Evolutionary conservation across 2,797 vertebrate species (phyloP).

Genomic region (Helicolenus hilgendorfi): DNA sequence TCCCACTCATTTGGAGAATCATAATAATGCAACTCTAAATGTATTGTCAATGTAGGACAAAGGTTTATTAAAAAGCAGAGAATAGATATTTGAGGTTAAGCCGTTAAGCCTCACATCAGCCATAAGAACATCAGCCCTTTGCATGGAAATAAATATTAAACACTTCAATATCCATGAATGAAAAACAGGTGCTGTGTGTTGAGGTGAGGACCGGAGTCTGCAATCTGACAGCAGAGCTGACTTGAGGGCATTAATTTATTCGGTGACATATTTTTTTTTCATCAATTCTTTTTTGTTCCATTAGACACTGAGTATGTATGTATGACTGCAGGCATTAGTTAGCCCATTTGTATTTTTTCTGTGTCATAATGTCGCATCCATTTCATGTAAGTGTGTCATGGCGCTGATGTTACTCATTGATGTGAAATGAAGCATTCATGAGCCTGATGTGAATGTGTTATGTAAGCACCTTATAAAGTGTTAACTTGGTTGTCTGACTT

Average conservation of each 20-base stretch:
- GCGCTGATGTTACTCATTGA: conserved; percentile 65
- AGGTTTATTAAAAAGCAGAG: conserved; percentile 6
- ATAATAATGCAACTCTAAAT: not conserved
- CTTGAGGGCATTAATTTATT: conserved; percentile 11
- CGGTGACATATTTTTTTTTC: not conserved
- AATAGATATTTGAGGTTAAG: not conserved
- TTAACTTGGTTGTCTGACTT: conserved; percentile 87
- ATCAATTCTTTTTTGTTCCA: not conserved
- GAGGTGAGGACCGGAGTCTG: not conserved
- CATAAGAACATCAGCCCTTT: not conserved
- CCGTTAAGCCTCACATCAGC: not conserved
- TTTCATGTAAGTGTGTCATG: conserved; percentile 52
- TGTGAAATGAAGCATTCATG: conserved; percentile 76
- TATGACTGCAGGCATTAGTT: conserved; percentile 33
- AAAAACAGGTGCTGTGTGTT: not conserved
- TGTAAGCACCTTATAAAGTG: conserved; percentile 81
- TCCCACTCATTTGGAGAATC: not conserved
- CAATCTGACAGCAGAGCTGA: conserved; percentile 16
- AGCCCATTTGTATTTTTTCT: conserved; percentile 28
- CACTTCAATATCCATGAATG: not conserved
- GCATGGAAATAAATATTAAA: not conserved
- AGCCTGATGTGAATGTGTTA: conserved; percentile 80
- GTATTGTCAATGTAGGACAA: not conserved
- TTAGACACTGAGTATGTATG: conserved; percentile 10
- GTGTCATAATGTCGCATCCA: conserved; percentile 30